Base-by-base conservation (phyloP, 92 coral and sea anemone species). In the Phenganax subtilis region DNA sequence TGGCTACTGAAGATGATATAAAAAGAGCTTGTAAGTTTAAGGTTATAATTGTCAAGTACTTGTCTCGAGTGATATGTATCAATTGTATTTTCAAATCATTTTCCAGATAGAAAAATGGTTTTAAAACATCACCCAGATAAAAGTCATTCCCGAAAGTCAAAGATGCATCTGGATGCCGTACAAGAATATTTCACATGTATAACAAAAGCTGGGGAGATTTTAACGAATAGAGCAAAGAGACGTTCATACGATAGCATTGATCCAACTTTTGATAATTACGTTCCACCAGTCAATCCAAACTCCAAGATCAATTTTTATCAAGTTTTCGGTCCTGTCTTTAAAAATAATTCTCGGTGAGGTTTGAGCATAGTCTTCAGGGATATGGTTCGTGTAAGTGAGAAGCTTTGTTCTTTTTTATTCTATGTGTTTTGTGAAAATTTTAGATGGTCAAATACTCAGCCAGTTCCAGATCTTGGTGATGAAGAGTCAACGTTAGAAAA, bases 111-210 rank as follows among this genome's bases (percentile, higher is more conserved):
- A 65, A 94, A 94, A 92, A 94, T 90, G 86, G 98, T 94, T 29
- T 87, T 94, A 7, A 90, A 89, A 74, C 92, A 94, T 37, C 98
- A 94, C 44, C 98, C 98, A 51, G 98, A 94, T 80, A 94, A 94
- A 75, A 91, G 90, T 68, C 87, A 88, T 14, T 75, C 86, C 30
- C 54, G 80, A 9, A 74, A 76, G 15, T 91, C 84, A 20, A 79
- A 79, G 62, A 51, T 79, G 62, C 72, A 79, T 65, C 20, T 65
- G 30, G 61, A 51, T 63, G 74, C 72, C 1, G 83, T 79, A n/a
- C 88, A 92, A 77, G 93, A 90, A 58, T 88, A 84, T 75, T 94
- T 94, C 89, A 88, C 93, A 10, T 94, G 98, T 53, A 90, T 94
- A 16, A 94, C 98, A 8, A 92, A 85, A 73, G 98, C 98, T 30